phyloP scores from a whole-genome alignment of 1,140 invertebrate species.

The Battus philenor region DNA sequence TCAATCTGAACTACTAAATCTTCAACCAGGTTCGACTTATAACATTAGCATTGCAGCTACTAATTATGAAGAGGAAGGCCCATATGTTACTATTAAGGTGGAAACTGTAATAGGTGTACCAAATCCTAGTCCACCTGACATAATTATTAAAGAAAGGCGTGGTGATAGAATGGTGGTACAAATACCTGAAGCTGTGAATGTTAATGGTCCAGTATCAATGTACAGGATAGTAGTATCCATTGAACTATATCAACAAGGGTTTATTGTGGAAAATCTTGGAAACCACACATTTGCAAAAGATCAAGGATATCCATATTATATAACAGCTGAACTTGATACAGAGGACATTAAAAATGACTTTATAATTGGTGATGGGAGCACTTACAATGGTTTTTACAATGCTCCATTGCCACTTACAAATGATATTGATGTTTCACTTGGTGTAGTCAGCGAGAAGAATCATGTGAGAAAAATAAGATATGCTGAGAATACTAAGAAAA shows the following conservation, averaged over 20 bases:
- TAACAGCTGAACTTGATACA: slow-evolving; percentile 84
- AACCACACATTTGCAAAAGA: slow-evolving; percentile 78
- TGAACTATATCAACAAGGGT: slow-evolving; percentile 77
- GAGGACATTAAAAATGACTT: slow-evolving; percentile 79
- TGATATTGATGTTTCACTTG: slow-evolving; percentile 84
- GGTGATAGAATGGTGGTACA: slow-evolving; percentile 79
- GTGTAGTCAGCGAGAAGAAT: slow-evolving; percentile 82
- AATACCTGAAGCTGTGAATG: slow-evolving; percentile 79
- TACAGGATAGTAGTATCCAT: slow-evolving; percentile 85
- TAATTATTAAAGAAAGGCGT: slow-evolving; percentile 78
- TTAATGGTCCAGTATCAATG: slow-evolving; percentile 83
- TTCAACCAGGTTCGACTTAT: slow-evolving; percentile 85
- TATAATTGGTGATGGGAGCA: slow-evolving; percentile 84
- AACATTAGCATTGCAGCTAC: slow-evolving; percentile 81
- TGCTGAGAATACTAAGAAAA: slow-evolving; percentile 76
- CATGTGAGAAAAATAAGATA: slow-evolving; percentile 81
- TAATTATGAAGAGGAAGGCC: slow-evolving; percentile 79
- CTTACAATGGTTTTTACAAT: slow-evolving; percentile 88
- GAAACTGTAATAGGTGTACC: slow-evolving; percentile 85
- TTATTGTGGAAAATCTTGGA: slow-evolving; percentile 76
- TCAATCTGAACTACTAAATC: slow-evolving; percentile 75
- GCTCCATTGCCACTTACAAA: slow-evolving; percentile 81
- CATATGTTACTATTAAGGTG: slow-evolving; percentile 69
- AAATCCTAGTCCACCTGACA: slow-evolving; percentile 78
- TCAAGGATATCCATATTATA: slow-evolving; percentile 84